phyloP scores from a whole-genome alignment of 92 coral and sea anemone genomes.

The Metridium senile region DNA sequence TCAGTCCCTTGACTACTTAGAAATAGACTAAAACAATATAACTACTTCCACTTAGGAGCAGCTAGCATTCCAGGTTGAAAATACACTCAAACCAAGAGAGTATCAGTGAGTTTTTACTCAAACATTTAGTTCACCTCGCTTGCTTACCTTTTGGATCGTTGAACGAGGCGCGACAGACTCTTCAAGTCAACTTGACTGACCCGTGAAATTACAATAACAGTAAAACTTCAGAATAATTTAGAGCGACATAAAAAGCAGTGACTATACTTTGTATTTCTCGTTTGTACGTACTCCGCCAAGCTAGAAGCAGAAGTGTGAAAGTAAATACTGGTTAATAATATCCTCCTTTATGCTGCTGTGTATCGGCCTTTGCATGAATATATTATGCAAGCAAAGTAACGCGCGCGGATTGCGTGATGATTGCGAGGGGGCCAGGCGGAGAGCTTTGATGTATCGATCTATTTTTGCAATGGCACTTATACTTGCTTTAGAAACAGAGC shows the following conservation, averaged over 20 bases:
- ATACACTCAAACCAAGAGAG: background rate
- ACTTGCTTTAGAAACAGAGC: background rate
- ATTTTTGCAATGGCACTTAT: background rate
- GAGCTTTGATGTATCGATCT: background rate
- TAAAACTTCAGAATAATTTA: constrained; percentile 11
- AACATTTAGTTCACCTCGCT: background rate
- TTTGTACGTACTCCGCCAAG: background rate
- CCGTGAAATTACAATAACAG: constrained; percentile 5
- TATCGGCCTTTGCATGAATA: constrained; percentile 19
- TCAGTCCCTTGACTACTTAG: constrained; percentile 10
- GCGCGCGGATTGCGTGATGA: constrained; percentile 22
- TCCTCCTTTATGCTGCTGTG: constrained; percentile 21
- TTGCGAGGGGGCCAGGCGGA: constrained; percentile 22
- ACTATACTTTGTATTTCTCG: background rate
- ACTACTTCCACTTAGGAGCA: background rate
- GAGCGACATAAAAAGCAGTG: background rate
- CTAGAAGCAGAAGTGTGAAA: background rate
- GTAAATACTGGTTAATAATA: constrained; percentile 28
- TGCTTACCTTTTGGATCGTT: constrained; percentile 26
- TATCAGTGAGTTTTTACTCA: background rate
- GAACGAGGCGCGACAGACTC: constrained; percentile 20
- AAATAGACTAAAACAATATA: constrained; percentile 20
- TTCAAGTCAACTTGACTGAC: constrained; percentile 26
- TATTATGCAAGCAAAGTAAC: constrained; percentile 6
- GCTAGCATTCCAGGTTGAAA: background rate